Base-by-base conservation (phyloP, 2,113 vertebrate genomes). In the Phrynosoma platyrhinos region DNA sequence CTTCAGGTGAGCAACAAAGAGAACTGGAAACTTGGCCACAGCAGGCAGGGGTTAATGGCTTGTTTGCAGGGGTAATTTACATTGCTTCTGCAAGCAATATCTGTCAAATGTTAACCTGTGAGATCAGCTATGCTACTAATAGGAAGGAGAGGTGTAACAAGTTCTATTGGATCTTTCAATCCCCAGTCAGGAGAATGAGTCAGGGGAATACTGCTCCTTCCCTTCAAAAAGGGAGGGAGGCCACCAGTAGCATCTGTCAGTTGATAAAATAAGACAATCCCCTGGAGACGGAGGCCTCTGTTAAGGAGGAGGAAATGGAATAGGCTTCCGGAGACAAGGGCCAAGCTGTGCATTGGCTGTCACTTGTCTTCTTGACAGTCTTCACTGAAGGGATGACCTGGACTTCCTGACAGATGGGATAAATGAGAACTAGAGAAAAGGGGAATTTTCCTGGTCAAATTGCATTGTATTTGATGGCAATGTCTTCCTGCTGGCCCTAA, bases 171-270 rank as follows among this genome's bases (percentile, higher is more conserved):
- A 83, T n/a, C 83, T 79, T 77, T 66, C 9, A 32, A 0, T 40
- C 58, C 25, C 47, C 0, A 47, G 47, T 47, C 47, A 47, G 47
- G 47, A 7, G 47, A 47, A 47, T 66, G 71, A 75, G 32, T 30
- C 21, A 36, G 40, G 64, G 52, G 36, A 75, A 13, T 20, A 71
- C 25, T 27, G 5, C 25, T 25, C 7, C n/a, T 9, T 13, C 12
- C 52, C n/a, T 58, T 20, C 58, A n/a, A 77, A 77, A 77, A 32
- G 1, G 2, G 16, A 30, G 4, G 0, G 1, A 7, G 52, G 21
- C 5, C 4, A 0, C 58, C 7, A 68, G 66, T 30, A 20, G 0
- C 0, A 78, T 88, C 0, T 5, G 62, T 0, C 76, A 52, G 9
- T 9, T 53, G 58, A 69, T 30, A 69, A 32, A 55, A 74, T 36